Base-by-base conservation (phyloP, 53 echinoderm and acorn worm genomes). In the Apostichopus leukothele region DNA sequence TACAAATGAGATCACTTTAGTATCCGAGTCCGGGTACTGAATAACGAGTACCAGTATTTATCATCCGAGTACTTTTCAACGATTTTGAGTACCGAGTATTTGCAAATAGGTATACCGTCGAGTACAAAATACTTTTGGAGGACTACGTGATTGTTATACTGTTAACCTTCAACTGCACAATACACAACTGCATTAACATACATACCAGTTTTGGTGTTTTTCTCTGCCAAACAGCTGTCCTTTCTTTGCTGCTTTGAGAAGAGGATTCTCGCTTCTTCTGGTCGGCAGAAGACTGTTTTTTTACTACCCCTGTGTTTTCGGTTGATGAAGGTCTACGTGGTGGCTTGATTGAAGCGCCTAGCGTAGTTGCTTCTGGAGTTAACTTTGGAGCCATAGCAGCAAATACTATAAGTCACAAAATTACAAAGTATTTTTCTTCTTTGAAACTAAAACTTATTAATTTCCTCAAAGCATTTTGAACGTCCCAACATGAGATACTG, bases 151-250 rank as follows among this genome's bases (percentile, higher is more conserved):
- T 5, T 9, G 10, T 3, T 57, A 57, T 57, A 57, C 57, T 57
- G 10, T 7, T 16, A 74, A 74, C 7, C 14, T 74, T 74, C 74
- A 23, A 39, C 39, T 39, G 39, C 39, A 74, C 7, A 23, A 7
- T 74, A 21, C 16, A 16, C 19, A 74, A 21, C 13, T 67, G 18
- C 10, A 57, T 57, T 57, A 10, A 57, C 57, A 5, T 57, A 19
- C 6, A n/a, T 86, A 86, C 86, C 86, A 50, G 61, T 67, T 71
- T 66, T 51, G 86, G 86, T n/a, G 86, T 68, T 63, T 86, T 66
- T 51, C 86, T 66, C 6, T 66, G 59, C 67, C 67, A 67, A 11
- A 86, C 86, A 26, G n/a, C 61, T 1, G 61, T 66, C 26, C 86
- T 86, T 16, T 86, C 86, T 61, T 51, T 86, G 12, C 51, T 67